Evolutionary conservation across 2,797 vertebrate genomes (phyloP).

Genomic region (Microctenopoma lineatum): DNA sequence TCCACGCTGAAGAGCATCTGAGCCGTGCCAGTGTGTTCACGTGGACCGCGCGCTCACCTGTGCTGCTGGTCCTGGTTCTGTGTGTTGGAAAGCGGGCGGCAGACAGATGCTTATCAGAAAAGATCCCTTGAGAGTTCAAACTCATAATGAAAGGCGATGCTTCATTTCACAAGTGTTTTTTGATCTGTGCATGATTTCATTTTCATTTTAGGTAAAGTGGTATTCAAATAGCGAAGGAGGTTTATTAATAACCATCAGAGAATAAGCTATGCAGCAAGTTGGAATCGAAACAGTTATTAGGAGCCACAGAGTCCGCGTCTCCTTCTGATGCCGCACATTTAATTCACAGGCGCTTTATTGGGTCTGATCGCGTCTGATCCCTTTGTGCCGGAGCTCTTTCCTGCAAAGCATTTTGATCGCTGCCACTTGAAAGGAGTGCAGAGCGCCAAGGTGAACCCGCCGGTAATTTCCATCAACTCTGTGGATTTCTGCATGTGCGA

Average conservation of each 20-base stretch:
- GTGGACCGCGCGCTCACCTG: too few species aligned
- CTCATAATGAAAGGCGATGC: not conserved
- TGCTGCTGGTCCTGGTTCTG: too few species aligned
- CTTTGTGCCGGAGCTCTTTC: conserved; percentile 42
- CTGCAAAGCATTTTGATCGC: conserved; percentile 53
- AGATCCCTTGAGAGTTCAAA: not conserved
- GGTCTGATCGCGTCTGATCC: conserved; percentile 46
- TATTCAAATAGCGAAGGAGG: too few species aligned
- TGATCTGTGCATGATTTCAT: not conserved
- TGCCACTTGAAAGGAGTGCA: conserved; percentile 58
- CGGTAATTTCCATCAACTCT: conserved; percentile 25
- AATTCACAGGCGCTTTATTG: too few species aligned
- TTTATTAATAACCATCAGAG: too few species aligned
- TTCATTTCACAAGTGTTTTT: conserved; percentile 1
- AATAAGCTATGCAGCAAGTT: not conserved
- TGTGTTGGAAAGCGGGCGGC: not conserved
- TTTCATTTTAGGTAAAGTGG: not conserved
- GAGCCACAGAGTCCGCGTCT: not conserved
- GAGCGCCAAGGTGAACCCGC: conserved; percentile 42
- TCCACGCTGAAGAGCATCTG: not conserved
- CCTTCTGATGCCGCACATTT: not conserved
- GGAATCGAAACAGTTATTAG: not conserved
- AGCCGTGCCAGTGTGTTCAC: too few species aligned
- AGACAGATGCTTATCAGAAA: conserved; percentile 1
- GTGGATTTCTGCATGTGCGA: conserved; percentile 8